Evolutionary conservation across 1,140 invertebrate genomes (phyloP).

Genomic region (Drosophila tani): DNA sequence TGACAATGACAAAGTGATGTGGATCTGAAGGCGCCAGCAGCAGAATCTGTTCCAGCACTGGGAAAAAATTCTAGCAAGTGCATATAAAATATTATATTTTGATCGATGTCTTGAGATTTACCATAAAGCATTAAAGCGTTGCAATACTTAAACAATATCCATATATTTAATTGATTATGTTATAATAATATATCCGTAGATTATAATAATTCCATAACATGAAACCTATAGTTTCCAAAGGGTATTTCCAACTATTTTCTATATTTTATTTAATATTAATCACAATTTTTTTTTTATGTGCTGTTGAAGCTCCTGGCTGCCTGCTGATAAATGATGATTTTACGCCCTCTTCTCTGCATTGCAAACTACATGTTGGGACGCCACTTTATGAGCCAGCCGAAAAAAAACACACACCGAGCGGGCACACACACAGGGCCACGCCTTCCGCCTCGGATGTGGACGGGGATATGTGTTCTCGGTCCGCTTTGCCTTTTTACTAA

Average conservation of each 20-base stretch:
- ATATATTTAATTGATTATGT: too few relatives aligned
- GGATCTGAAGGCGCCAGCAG: slow-evolving; percentile 68
- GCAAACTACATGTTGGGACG: slow-evolving; percentile 63
- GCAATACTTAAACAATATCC: too few relatives aligned
- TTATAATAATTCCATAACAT: too few relatives aligned
- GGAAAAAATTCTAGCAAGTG: background rate
- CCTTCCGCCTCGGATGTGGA: slow-evolving; percentile 48
- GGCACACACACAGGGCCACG: slow-evolving; percentile 38
- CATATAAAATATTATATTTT: background rate
- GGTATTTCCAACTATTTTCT: background rate
- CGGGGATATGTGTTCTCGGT: slow-evolving; percentile 53
- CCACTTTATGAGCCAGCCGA: slow-evolving; percentile 72
- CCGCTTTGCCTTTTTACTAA: slow-evolving; percentile 53
- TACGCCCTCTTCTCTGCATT: slow-evolving; percentile 53
- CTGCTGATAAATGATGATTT: slow-evolving; percentile 80
- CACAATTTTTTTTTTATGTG: background rate
- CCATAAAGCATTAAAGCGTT: too few relatives aligned
- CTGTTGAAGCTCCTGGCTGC: slow-evolving; percentile 17
- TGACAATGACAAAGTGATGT: slow-evolving; percentile 82
- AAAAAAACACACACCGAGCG: slow-evolving; percentile 17
- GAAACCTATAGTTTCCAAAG: too few relatives aligned
- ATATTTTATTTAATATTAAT: background rate
- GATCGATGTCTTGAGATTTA: background rate
- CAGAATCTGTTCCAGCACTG: slow-evolving; percentile 4
- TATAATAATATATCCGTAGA: too few relatives aligned